Percentiles rank a stretch among this genome's conserved stretches.
Evolutionary conservation across 92 coral and sea anemone species (phyloP).

Genomic region (Paramuricea clavata): DNA sequence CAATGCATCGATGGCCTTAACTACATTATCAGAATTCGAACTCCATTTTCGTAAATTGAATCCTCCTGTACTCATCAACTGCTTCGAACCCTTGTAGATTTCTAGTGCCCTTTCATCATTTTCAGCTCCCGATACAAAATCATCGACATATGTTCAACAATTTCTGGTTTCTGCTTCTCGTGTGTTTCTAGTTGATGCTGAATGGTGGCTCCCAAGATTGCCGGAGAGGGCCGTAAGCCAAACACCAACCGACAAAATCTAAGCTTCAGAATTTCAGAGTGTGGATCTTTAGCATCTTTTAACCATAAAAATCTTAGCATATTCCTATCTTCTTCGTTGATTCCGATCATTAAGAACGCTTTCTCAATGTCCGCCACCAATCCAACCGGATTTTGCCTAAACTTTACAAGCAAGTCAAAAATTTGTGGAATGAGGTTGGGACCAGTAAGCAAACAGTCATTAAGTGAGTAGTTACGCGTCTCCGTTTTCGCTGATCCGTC

Average conservation of each 20-base stretch:
- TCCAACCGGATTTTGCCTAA: constrained; percentile 43
- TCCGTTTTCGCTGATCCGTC: constrained; percentile 16
- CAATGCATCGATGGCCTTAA: background rate
- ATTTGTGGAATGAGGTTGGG: constrained; percentile 66
- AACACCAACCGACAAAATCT: constrained; percentile 61
- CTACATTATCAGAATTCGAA: constrained; percentile 15
- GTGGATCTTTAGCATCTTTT: constrained; percentile 31
- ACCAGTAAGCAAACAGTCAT: constrained; percentile 56
- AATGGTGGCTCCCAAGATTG: constrained; percentile 55
- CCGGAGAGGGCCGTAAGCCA: constrained; percentile 69
- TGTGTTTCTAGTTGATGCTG: background rate
- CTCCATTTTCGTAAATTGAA: constrained; percentile 76
- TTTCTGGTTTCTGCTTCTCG: constrained; percentile 4
- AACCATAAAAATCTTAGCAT: constrained; percentile 74
- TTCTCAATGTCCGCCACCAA: constrained; percentile 71
- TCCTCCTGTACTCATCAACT: constrained; percentile 49
- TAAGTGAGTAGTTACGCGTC: constrained; percentile 45
- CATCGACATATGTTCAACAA: constrained; percentile 38
- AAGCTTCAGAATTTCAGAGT: constrained; percentile 38
- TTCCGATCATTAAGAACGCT: constrained; percentile 60
- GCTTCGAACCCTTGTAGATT: background rate
- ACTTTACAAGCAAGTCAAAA: constrained; percentile 51
- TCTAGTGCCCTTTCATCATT: background rate
- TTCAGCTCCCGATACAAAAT: constrained; percentile 8
- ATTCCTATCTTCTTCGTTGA: constrained; percentile 51